phyloP scores from a whole-genome alignment of 92 coral and sea anemone genomes.

The Diadumene lineata region DNA sequence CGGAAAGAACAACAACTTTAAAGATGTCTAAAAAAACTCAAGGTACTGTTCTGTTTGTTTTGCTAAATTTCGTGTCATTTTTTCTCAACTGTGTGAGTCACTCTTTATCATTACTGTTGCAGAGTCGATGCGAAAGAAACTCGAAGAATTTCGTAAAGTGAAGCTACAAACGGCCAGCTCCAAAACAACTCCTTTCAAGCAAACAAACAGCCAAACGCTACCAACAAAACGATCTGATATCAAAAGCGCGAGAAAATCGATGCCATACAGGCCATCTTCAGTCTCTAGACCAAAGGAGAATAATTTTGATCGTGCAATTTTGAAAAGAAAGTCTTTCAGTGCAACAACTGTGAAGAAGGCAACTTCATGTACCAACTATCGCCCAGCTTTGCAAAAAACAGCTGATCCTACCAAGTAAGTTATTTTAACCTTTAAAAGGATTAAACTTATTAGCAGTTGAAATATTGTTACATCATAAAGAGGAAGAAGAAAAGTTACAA shows the following conservation, averaged over 20 bases:
- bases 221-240: background rate
- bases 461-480: background rate
- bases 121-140: constrained; percentile 48
- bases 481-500: background rate
- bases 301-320: background rate
- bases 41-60: constrained; percentile 12
- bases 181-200: constrained; percentile 11
- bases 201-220: constrained; percentile 9
- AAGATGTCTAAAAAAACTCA: constrained; percentile 14
- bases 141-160: constrained; percentile 55
- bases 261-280: background rate
- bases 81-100: background rate
- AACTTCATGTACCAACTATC: too few relatives aligned
- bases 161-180: constrained; percentile 24
- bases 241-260: background rate
- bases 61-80: background rate
- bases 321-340: constrained; percentile 12
- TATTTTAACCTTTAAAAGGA: too few relatives aligned
- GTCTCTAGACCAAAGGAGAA: background rate
- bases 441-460: background rate
- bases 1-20: constrained; percentile 20
- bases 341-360: background rate
- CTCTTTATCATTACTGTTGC: background rate
- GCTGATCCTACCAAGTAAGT: background rate
- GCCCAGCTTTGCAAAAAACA: background rate